phyloP scores from a whole-genome alignment of 2,888 invertebrate species.

The Suillia variegata region DNA sequence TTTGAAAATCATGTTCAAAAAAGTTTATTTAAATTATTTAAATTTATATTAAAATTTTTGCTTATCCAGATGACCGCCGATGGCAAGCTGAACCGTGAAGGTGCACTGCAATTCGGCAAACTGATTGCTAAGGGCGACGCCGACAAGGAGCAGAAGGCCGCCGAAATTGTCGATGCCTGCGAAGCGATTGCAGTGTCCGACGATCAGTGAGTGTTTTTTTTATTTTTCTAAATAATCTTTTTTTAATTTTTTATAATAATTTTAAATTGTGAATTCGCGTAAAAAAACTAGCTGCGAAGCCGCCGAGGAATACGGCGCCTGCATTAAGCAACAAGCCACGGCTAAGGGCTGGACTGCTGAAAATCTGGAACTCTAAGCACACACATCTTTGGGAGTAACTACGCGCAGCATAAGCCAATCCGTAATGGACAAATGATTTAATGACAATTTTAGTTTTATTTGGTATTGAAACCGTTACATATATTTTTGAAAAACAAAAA shows the following conservation, averaged over 20 bases:
- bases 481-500: too few species aligned
- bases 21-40: background rate
- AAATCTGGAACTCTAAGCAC: too few species aligned
- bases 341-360: slow-evolving; percentile 46
- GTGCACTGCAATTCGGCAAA: slow-evolving; percentile 39
- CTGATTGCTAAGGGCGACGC: slow-evolving; percentile 39
- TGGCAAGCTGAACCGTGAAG: slow-evolving; percentile 45
- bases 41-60: background rate
- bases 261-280: background rate
- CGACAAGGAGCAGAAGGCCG: slow-evolving; percentile 35
- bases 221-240: background rate
- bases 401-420: too few species aligned
- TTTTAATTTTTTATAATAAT: background rate
- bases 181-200: slow-evolving; percentile 43
- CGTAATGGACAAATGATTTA: background rate
- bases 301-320: slow-evolving; percentile 43
- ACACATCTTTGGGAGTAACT: too few species aligned
- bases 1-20: background rate
- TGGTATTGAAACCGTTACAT: too few species aligned
- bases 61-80: background rate
- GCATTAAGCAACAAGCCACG: slow-evolving; percentile 41
- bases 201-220: slow-evolving; percentile 47
- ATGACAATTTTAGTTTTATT: too few species aligned
- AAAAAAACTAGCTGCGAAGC: slow-evolving; percentile 46
- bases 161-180: slow-evolving; percentile 41